Percentiles rank a stretch among this genome's conserved stretches.
phyloP scores from a whole-genome alignment of 2,113 vertebrate species.

The Chionomys nivalis region DNA sequence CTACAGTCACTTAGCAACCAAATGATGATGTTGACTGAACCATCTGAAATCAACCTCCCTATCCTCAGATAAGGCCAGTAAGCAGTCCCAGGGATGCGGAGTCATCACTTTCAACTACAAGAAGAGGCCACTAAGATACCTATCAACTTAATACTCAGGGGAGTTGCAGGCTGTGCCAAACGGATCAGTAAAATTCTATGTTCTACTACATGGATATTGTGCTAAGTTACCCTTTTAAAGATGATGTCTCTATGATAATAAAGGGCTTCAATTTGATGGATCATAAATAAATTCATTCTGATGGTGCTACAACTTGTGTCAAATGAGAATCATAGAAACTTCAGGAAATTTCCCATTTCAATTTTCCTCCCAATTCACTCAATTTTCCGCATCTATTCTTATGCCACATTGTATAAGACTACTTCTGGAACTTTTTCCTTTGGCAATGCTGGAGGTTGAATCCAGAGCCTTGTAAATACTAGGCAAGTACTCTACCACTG shows the following conservation, averaged over 20 bases:
- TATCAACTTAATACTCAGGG: neutral
- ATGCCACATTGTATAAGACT: neutral
- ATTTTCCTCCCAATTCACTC: neutral
- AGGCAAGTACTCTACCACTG: neutral
- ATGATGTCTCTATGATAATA: neutral
- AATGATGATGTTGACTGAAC: neutral
- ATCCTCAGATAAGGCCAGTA: neutral
- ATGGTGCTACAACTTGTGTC: neutral
- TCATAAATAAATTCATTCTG: constrained; percentile 14
- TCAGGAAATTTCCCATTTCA: neutral
- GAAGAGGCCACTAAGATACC: neutral
- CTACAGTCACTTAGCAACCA: neutral
- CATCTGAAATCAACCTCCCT: neutral
- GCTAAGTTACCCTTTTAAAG: neutral
- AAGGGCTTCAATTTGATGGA: neutral
- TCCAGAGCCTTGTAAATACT: neutral
- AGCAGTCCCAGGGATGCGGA: neutral
- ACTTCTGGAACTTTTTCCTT: neutral
- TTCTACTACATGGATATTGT: neutral
- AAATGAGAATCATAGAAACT: neutral
- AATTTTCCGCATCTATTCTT: neutral
- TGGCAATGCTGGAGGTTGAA: neutral
- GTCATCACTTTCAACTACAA: neutral
- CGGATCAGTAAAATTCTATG: neutral
- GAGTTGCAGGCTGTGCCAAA: neutral